These are phyloP conservation scores for Zoroaster sp. DNA, from an alignment of 53 echinoderm and acorn worm genomes.

Conservation along the genomic window DNA sequence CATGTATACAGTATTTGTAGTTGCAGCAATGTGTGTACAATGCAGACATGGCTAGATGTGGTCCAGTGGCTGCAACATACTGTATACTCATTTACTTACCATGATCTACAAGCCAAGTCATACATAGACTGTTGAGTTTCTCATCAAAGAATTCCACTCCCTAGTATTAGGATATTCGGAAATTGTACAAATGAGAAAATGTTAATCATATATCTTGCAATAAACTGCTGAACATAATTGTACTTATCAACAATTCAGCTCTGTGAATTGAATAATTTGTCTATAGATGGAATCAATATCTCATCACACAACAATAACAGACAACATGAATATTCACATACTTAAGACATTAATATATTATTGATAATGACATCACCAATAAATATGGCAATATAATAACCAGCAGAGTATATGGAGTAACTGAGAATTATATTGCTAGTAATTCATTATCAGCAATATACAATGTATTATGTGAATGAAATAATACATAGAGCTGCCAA, in stretches of 20 bases:
- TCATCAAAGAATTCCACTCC: constrained; percentile 99
- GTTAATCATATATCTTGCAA: neutral
- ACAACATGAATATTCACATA: neutral
- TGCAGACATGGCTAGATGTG: neutral
- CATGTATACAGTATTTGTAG: neutral
- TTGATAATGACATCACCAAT: neutral
- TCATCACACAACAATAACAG: neutral
- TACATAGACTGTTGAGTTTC: constrained; percentile 87
- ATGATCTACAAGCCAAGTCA: constrained; percentile 93
- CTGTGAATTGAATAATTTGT: too few species aligned
- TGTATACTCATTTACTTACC: constrained; percentile 60
- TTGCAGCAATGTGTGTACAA: neutral
- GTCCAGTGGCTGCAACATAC: neutral
- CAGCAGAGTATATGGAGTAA: neutral
- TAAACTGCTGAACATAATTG: neutral
- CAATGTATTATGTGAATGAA: neutral
- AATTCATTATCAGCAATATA: constrained; percentile 15
- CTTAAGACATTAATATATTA: neutral
- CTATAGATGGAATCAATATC: neutral
- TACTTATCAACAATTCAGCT: too few species aligned
- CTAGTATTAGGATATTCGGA: constrained; percentile 56
- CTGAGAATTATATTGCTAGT: constrained; percentile 4
- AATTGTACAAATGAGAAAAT: constrained; percentile 25
- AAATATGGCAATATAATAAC: neutral
- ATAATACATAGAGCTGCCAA: constrained; percentile 40